Conservation (phyloP, 2,888 invertebrate species). For the Monoplex corrugatus region DNA sequence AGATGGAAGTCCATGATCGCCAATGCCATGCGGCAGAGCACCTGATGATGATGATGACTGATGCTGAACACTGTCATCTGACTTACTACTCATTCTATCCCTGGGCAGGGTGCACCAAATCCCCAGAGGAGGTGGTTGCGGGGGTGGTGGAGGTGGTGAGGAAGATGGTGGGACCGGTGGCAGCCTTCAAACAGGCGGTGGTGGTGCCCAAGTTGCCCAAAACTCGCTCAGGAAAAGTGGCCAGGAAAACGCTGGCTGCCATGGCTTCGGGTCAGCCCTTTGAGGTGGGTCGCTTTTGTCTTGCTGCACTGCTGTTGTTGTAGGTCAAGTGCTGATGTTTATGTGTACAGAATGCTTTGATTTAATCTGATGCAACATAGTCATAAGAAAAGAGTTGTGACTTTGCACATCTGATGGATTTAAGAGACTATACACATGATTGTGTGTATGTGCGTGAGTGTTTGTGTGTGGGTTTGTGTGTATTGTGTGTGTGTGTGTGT, state of each 20-base stretch:
- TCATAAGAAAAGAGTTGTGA: neutral
- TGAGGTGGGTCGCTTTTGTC: slow-evolving; percentile 83
- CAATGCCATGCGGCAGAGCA: too few species aligned
- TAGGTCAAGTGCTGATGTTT: neutral
- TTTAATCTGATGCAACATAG: neutral
- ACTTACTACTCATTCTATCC: too few species aligned
- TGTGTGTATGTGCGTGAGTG: neutral
- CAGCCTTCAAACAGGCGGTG: slow-evolving; percentile 91
- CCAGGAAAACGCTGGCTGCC: slow-evolving; percentile 92
- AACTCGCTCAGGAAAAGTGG: slow-evolving; percentile 92
- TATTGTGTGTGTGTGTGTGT: neutral
- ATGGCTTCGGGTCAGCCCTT: slow-evolving; percentile 91
- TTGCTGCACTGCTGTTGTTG: neutral
- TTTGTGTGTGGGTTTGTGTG: neutral
- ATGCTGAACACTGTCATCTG: neutral
- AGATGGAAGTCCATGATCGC: too few species aligned
- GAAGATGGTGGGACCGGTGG: slow-evolving; percentile 91
- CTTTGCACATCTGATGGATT: neutral
- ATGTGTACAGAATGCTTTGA: neutral
- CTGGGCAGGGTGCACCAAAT: slow-evolving; percentile 35
- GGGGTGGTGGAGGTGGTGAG: slow-evolving; percentile 86
- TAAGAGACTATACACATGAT: neutral
- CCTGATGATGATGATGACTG: slow-evolving; percentile 25
- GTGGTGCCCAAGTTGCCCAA: slow-evolving; percentile 91
- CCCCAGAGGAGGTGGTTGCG: slow-evolving; percentile 42